Percentiles rank a stretch among this genome's conserved stretches.
These are phyloP conservation scores for Arctopsyche grandis DNA, from an alignment of 1,140 invertebrate genomes.

Conservation along the genomic window DNA sequence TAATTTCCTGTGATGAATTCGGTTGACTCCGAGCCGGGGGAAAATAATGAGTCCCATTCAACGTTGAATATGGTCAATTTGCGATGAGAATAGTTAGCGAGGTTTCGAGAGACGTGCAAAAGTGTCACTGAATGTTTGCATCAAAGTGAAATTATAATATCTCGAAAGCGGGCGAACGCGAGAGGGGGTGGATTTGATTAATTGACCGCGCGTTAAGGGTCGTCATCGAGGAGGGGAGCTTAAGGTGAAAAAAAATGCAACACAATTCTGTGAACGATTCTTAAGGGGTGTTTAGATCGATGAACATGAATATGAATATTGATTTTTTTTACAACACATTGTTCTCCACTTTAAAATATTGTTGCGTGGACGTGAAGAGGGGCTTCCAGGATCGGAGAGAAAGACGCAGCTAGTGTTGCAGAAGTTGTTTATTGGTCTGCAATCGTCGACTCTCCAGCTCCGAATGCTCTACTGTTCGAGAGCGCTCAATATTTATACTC, in stretches of 20 bases:
- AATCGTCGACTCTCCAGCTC: no score
- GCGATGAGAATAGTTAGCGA: neutral
- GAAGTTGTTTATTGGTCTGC: no score
- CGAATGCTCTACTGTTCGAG: neutral
- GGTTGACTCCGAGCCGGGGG: slow-evolving; percentile 29
- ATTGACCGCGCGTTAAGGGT: slow-evolving; percentile 50
- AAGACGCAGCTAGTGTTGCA: no score
- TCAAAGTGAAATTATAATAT: slow-evolving; percentile 47
- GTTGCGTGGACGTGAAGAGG: no score
- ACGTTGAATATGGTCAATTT: slow-evolving; percentile 37
- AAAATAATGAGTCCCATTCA: no score
- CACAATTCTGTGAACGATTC: neutral
- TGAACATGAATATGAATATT: neutral
- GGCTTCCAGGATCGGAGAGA: no score
- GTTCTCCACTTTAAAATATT: neutral
- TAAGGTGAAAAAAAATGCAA: neutral
- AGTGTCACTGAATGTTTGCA: slow-evolving; percentile 16
- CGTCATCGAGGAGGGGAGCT: slow-evolving; percentile 11
- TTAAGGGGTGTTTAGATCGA: neutral
- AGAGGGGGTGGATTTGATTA: slow-evolving; percentile 52
- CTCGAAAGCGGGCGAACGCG: slow-evolving; percentile 22
- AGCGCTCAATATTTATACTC: no score
- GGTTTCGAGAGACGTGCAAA: neutral
- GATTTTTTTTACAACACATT: neutral
- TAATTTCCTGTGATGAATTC: neutral